phyloP scores from a whole-genome alignment of 2,113 vertebrate genomes.

The Montifringilla adamsi region DNA sequence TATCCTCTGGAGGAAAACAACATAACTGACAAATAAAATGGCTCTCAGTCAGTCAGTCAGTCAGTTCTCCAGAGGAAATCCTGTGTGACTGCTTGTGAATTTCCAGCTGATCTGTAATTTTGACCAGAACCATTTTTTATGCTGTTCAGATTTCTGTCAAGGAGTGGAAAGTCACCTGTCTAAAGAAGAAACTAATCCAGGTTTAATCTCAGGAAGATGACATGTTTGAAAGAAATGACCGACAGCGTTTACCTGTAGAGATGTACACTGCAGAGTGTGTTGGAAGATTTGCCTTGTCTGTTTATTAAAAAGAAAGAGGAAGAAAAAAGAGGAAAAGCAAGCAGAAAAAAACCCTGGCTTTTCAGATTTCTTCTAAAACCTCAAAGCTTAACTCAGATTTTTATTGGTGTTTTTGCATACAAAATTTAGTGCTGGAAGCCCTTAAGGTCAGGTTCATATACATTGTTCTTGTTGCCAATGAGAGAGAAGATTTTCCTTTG shows the following conservation, averaged over 20 bases:
- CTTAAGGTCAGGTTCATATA: not conserved
- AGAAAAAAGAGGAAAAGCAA: not conserved
- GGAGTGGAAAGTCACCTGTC: not conserved
- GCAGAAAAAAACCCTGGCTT: not conserved
- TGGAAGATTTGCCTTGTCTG: slow-evolving; percentile 6
- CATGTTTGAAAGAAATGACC: not conserved
- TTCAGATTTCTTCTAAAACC: slow-evolving; percentile 38
- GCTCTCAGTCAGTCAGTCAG: not conserved
- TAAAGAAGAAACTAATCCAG: slow-evolving; percentile 14
- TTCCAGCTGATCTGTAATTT: slow-evolving; percentile 15
- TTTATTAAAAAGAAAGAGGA: slow-evolving; percentile 10
- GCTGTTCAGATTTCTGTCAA: slow-evolving; percentile 5
- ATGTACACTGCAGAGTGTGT: not conserved
- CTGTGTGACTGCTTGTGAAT: slow-evolving; percentile 1
- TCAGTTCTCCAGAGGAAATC: not conserved
- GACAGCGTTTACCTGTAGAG: not conserved
- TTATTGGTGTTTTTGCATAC: slow-evolving; percentile 34
- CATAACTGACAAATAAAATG: slow-evolving; percentile 57
- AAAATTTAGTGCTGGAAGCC: not conserved
- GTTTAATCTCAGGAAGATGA: not conserved
- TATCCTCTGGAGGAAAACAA: slow-evolving; percentile 46
- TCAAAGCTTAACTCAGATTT: slow-evolving; percentile 21
- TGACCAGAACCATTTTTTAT: not conserved
- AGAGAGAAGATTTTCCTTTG: not conserved
- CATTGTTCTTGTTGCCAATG: not conserved